Evolutionary conservation across 2,113 vertebrate species (phyloP), one percentile per base, ranked within the genome.

Genomic region (Anarrhichthys ocellatus): DNA sequence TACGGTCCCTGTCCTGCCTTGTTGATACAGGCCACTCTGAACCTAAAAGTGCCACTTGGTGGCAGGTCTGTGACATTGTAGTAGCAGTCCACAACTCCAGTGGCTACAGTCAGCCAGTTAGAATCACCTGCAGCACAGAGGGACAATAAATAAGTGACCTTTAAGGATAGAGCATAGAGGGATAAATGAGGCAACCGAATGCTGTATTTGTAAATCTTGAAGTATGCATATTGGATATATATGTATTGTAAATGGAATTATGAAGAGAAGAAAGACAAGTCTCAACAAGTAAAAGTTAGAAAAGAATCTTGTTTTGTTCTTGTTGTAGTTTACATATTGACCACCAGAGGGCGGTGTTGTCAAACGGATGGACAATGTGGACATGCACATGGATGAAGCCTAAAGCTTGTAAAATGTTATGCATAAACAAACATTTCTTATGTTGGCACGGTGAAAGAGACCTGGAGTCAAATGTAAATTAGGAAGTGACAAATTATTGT

Each of bases 1-100:
- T 97, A 95, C 1, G 97, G 97, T 0, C 98, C 96, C 80, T 97
- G 97, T 36, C 98, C 98, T 0, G 98, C 97, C 67, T 97, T 98
- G 89, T 98, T 99, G 81, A 94, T 93, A 61, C 98, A 99, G 84
- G 95, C 95, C 71, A 99, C 97, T 0, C 97, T 95, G 91, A 99
- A 99, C 84, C 91, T 95, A 66, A 96, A 88, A 0, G 87, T 2
- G 38, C 94, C 88, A 0, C 95, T 90, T 0, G 84, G 5, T 27
- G 96, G 96, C 73, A 99, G 94, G 15, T 97, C 95, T 0, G 96
- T 97, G 83, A 96, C 97, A 0, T 99, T 99, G 95, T 96, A 98
- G 94, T 98, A 99, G 91, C 98, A 99, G 89, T 99, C 97, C 0
- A 66, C 20, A 4, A 99, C 95, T 65, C 96, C 95, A 0, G 96